Percentiles rank a stretch among this genome's conserved stretches.
Evolutionary conservation across 2,888 invertebrate species (phyloP).

Genomic region (Siphonodentalium dalli): DNA sequence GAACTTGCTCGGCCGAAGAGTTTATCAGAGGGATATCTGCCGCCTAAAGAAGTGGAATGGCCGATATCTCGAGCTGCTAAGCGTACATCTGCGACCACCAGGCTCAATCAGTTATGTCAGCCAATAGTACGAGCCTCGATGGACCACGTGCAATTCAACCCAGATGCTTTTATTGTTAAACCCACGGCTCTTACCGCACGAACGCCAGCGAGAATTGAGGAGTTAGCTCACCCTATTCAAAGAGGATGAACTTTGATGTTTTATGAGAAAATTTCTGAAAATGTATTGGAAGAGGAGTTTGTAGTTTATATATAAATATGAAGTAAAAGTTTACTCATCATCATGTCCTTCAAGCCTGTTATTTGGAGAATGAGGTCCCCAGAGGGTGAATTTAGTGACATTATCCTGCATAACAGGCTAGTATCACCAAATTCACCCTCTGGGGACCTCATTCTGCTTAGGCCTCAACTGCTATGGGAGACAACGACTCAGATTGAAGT

Average conservation of each 20-base stretch:
- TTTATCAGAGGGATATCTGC: constrained; percentile 46
- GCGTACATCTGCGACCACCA: constrained; percentile 35
- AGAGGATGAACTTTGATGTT: constrained; percentile 34
- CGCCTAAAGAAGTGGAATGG: constrained; percentile 49
- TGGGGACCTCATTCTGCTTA: too few species aligned
- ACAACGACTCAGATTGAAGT: too few species aligned
- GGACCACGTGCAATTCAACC: constrained; percentile 61
- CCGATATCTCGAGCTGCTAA: constrained; percentile 46
- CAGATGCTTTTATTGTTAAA: constrained; percentile 57
- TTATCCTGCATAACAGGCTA: too few species aligned
- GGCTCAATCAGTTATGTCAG: constrained; percentile 42
- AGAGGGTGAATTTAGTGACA: too few species aligned
- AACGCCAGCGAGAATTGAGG: constrained; percentile 41
- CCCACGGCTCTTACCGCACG: constrained; percentile 51
- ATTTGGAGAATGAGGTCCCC: too few species aligned
- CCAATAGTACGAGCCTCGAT: constrained; percentile 56
- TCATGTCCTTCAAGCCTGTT: too few species aligned
- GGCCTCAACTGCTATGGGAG: too few species aligned
- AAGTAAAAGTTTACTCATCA: too few species aligned
- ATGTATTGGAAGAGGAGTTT: background rate
- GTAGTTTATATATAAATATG: too few species aligned
- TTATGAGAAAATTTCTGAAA: background rate
- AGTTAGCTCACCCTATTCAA: constrained; percentile 49
- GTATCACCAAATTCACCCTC: too few species aligned
- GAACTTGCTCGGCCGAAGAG: constrained; percentile 52